These are phyloP conservation scores for Albula goreensis DNA, from an alignment of 2,113 vertebrate species.

Conservation along the genomic window DNA sequence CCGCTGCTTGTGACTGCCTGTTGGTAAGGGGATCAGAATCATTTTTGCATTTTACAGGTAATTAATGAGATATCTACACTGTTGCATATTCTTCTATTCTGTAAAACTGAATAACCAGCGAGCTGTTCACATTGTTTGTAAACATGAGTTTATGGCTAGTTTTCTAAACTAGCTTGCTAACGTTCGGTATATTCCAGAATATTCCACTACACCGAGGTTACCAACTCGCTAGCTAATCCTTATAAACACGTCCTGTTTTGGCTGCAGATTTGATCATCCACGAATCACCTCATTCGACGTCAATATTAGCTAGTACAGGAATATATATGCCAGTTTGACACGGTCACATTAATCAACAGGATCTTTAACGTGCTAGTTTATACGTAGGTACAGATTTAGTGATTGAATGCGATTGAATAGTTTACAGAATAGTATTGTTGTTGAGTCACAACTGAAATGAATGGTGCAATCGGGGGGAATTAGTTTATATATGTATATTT, in stretches of 20 bases:
- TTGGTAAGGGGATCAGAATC: not conserved
- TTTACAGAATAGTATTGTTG: no score
- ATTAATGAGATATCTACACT: not conserved
- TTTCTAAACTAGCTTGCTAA: not conserved
- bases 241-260: not conserved
- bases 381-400: not conserved
- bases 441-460: no score
- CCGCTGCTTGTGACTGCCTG: constrained; percentile 3
- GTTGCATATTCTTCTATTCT: not conserved
- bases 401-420: no score
- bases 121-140: not conserved
- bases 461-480: no score
- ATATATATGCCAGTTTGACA: not conserved
- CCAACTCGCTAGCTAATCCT: not conserved
- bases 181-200: constrained; percentile 10
- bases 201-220: constrained; percentile 4
- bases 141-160: not conserved
- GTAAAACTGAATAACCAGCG: not conserved
- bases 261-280: not conserved
- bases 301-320: not conserved
- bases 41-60: not conserved
- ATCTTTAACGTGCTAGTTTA: not conserved
- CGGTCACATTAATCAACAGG: not conserved
- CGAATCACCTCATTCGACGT: not conserved
- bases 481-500: no score